These are phyloP conservation scores for Drosophila hamatofila DNA, from an alignment of 2,888 invertebrate species.

Conservation along the genomic window DNA sequence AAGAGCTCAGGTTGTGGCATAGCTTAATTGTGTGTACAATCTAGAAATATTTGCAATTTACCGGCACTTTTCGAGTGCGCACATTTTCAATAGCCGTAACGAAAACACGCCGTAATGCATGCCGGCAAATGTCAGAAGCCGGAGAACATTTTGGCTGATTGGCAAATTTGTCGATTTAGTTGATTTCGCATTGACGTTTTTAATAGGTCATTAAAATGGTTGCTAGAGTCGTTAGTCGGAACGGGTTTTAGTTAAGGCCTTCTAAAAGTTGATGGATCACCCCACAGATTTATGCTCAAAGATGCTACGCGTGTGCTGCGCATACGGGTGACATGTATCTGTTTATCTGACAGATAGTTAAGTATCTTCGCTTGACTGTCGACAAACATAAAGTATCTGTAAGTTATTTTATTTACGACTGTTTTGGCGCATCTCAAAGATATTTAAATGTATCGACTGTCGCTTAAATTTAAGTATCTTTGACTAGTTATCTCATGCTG, in stretches of 20 bases:
- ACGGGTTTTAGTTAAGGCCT: slow-evolving; percentile 41
- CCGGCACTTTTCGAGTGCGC: slow-evolving; percentile 36
- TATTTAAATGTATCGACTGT: slow-evolving; percentile 1
- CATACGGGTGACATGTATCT: background rate
- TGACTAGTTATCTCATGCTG: background rate
- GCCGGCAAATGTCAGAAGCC: slow-evolving; percentile 36
- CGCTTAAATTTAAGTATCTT: background rate
- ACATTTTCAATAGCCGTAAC: slow-evolving; percentile 13
- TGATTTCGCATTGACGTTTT: slow-evolving; percentile 33
- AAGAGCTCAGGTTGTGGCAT: background rate
- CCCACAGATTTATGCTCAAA: background rate
- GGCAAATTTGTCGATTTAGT: slow-evolving; percentile 15
- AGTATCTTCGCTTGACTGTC: background rate
- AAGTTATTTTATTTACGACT: slow-evolving; percentile 9
- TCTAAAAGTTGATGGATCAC: slow-evolving; percentile 39
- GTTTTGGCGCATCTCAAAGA: slow-evolving; percentile 7
- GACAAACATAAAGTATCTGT: slow-evolving; percentile 21
- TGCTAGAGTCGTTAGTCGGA: slow-evolving; percentile 37
- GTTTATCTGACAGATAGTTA: slow-evolving; percentile 10
- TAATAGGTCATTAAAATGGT: slow-evolving; percentile 54
- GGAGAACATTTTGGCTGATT: slow-evolving; percentile 20
- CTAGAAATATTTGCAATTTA: slow-evolving; percentile 34
- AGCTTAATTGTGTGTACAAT: slow-evolving; percentile 24
- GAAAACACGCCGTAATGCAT: slow-evolving; percentile 7
- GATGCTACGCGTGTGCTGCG: slow-evolving; percentile 9